Evolutionary conservation across 2,113 vertebrate genomes (phyloP).

Genomic region (Cavia porcellus): DNA sequence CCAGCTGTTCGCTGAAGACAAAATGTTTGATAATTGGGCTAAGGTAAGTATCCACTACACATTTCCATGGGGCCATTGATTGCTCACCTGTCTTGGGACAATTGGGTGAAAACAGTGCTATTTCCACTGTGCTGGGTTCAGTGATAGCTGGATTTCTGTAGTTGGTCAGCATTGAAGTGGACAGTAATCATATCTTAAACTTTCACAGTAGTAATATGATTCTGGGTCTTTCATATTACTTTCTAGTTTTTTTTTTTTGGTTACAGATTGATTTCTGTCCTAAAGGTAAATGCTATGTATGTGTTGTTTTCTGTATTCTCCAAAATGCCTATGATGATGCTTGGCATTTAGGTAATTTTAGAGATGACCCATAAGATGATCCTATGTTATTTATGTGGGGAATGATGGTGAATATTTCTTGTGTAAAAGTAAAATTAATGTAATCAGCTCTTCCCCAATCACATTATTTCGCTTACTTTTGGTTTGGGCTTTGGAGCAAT

Average conservation of each 20-base stretch:
- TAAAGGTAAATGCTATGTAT: background rate
- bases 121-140: background rate
- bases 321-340: background rate
- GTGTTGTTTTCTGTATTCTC: background rate
- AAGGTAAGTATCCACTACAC: background rate
- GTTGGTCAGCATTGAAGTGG: background rate
- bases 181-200: background rate
- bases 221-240: background rate
- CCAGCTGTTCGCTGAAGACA: constrained; percentile 23
- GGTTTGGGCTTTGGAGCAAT: background rate
- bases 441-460: too few relatives aligned
- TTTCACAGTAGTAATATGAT: background rate
- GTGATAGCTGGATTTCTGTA: background rate
- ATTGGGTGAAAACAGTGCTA: background rate
- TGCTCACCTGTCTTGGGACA: background rate
- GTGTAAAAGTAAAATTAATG: background rate
- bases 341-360: background rate
- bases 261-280: background rate
- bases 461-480: background rate
- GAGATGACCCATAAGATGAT: background rate
- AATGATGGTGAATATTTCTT: background rate
- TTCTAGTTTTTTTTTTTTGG: background rate
- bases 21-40: background rate
- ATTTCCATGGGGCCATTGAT: background rate
- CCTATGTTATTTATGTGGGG: background rate